Evolutionary conservation across 2,113 vertebrate genomes (phyloP), one percentile per base, ranked within the genome.

Genomic region (Nothoprocta pentlandii): DNA sequence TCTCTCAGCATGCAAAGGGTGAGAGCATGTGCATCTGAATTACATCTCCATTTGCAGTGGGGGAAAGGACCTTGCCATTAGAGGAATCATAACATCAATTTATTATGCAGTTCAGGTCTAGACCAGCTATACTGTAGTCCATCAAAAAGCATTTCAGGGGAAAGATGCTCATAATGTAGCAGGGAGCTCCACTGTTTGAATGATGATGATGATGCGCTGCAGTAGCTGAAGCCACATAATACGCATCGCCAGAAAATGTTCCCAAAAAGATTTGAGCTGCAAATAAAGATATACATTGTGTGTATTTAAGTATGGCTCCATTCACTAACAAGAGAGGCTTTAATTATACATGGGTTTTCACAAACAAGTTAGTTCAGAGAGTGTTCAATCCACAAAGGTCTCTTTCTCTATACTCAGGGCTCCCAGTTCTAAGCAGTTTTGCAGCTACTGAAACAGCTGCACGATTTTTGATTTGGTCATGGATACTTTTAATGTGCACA

Each of bases 341-440:
- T 96, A 97, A 97, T 97, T 97, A 97, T 97, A 97, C 96, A 97
- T 97, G 96, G 94, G 41, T 96, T 97, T 96, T 94, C 95, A 97
- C 97, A 96, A 97, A 97, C 96, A 97, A 96, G 94, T 96, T 97
- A 95, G 96, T 95, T 96, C 93, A 95, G 96, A 97, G 94, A 95
- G 82, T 41, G 79, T 92, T 97, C 89, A 97, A 97, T 96, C 94
- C 97, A 97, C 95, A 94, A 90, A 97, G 96, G 96, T 87, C 97
- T 97, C 97, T 94, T 97, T 97, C 89, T 81, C 92, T 92, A 58
- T 95, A 93, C 94, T 96, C 92, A 59, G 68, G 94, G 94, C 95
- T 97, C 97, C 79, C 90, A 2, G 53, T 97, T 97, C 94, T 89
- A 93, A 94, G 92, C 94, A 94, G 89, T 96, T 97, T 96, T 95